Percentiles rank a stretch among this genome's conserved stretches.
phyloP scores from a whole-genome alignment of 2,797 vertebrate genomes.

The Myotis vivesi region DNA sequence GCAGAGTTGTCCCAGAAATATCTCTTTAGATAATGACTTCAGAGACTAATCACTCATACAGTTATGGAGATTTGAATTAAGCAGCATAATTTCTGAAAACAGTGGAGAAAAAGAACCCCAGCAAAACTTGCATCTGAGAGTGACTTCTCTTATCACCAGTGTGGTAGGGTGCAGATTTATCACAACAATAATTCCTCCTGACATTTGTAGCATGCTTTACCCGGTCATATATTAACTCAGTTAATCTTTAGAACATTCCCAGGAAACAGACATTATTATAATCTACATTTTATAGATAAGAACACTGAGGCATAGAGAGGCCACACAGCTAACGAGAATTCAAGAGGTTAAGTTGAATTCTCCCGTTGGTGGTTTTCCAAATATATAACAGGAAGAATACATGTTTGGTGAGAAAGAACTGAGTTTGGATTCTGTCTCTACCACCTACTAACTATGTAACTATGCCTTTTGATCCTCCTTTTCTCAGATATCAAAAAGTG shows the following conservation, averaged over 20 bases:
- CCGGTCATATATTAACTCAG: background rate
- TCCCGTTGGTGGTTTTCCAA: background rate
- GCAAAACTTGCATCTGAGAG: background rate
- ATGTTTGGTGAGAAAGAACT: background rate
- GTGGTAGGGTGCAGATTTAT: background rate
- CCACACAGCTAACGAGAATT: background rate
- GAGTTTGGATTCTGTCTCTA: background rate
- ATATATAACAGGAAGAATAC: background rate
- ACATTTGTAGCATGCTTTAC: background rate
- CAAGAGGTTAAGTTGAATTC: background rate
- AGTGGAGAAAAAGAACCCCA: background rate
- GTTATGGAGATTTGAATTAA: constrained; percentile 39
- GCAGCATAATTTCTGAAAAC: constrained; percentile 48
- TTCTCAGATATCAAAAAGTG: background rate
- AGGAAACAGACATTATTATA: background rate
- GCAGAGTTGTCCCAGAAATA: background rate
- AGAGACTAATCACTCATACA: background rate
- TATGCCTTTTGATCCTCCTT: background rate
- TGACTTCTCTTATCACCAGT: background rate
- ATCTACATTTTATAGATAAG: background rate
- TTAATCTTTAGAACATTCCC: background rate
- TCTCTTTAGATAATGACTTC: constrained; percentile 31
- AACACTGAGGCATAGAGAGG: background rate
- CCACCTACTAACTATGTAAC: background rate
- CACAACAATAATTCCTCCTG: background rate